These are phyloP conservation scores for Drosophila suboccidentalis DNA, from an alignment of 2,888 invertebrate genomes.

Conservation along the genomic window DNA sequence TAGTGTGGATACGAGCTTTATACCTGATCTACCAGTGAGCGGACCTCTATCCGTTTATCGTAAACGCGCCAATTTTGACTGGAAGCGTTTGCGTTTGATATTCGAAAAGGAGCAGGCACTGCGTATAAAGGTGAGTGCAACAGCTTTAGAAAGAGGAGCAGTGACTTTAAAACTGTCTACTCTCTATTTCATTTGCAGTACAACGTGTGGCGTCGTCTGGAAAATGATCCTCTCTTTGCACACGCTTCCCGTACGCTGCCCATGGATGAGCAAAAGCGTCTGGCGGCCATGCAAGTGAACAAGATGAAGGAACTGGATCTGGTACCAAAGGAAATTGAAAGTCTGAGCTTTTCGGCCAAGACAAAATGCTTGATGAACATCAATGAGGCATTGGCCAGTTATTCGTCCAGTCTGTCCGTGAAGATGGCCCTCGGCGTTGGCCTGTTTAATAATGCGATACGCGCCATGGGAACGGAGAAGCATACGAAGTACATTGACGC, in stretches of 20 bases:
- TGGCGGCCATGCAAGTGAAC: slow-evolving; percentile 89
- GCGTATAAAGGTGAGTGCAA: slow-evolving; percentile 90
- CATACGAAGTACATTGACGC: slow-evolving; percentile 90
- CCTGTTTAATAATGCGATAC: slow-evolving; percentile 90
- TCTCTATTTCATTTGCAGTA: slow-evolving; percentile 86
- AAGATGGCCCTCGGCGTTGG: slow-evolving; percentile 92
- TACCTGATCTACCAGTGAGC: slow-evolving; percentile 88
- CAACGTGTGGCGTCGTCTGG: slow-evolving; percentile 91
- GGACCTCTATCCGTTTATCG: slow-evolving; percentile 92
- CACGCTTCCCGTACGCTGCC: slow-evolving; percentile 88
- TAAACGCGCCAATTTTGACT: slow-evolving; percentile 92
- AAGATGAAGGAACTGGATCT: slow-evolving; percentile 89
- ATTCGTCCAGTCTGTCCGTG: slow-evolving; percentile 91
- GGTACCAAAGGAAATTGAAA: slow-evolving; percentile 88
- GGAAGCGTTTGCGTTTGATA: slow-evolving; percentile 93
- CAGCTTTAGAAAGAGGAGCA: background rate
- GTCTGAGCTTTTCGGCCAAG: slow-evolving; percentile 88
- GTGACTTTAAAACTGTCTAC: background rate
- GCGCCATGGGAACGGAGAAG: slow-evolving; percentile 91
- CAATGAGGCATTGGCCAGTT: slow-evolving; percentile 90
- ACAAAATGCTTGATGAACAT: slow-evolving; percentile 91
- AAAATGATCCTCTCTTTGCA: slow-evolving; percentile 92
- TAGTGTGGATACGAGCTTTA: slow-evolving; percentile 87
- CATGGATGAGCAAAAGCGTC: slow-evolving; percentile 91
- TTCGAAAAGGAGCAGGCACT: slow-evolving; percentile 92